These are phyloP conservation scores for Podiceps cristatus DNA, from an alignment of 2,113 vertebrate species.

Conservation along the genomic window DNA sequence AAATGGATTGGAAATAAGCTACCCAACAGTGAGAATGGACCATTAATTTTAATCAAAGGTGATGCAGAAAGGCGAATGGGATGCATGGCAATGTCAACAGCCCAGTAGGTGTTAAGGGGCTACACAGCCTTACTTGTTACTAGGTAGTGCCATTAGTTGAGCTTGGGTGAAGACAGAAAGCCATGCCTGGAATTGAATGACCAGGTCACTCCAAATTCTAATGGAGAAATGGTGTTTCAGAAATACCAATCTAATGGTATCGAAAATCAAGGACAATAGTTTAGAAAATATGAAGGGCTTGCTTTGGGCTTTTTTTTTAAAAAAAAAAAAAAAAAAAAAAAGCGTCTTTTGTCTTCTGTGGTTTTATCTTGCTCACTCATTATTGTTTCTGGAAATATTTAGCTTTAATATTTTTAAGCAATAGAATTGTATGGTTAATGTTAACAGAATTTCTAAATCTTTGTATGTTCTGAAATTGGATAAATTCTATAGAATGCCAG, in stretches of 20 bases:
- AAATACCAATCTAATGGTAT: conserved; percentile 86
- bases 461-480: conserved; percentile 6
- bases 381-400: not conserved
- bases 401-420: conserved; percentile 29
- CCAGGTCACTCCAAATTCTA: conserved; percentile 96
- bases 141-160: conserved; percentile 91
- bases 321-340: not conserved
- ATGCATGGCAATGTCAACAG: conserved; percentile 92
- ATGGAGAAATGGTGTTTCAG: conserved; percentile 92
- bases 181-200: conserved; percentile 95
- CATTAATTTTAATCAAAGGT: conserved; percentile 99
- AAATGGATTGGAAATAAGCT: conserved; percentile 96
- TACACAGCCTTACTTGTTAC: conserved; percentile 81
- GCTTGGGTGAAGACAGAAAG: conserved; percentile 95
- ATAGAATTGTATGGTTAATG: not conserved
- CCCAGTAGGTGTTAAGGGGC: conserved; percentile 86
- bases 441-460: conserved; percentile 35
- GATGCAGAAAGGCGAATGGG: conserved; percentile 89
- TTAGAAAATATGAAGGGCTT: conserved; percentile 63
- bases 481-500: conserved; percentile 11
- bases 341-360: not conserved
- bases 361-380: not conserved
- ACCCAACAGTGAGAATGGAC: conserved; percentile 89
- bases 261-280: conserved; percentile 89
- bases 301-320: not conserved